These are phyloP conservation scores for Gymnothorax javanicus DNA, from an alignment of 2,797 vertebrate genomes.

Conservation along the genomic window DNA sequence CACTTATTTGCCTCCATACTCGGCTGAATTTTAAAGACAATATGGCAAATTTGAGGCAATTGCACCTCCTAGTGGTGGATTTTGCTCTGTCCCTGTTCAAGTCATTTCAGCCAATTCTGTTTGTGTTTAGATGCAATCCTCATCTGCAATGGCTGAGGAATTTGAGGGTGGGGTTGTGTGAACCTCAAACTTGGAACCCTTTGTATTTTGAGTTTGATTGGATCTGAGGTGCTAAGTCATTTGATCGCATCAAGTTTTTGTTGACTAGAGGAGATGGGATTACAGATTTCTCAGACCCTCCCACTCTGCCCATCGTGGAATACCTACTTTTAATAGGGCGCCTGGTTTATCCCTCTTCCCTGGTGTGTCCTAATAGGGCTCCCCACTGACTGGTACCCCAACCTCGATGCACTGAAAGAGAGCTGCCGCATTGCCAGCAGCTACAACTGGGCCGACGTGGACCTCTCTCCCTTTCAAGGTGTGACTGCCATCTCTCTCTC, in stretches of 20 bases:
- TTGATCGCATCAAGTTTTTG: background rate
- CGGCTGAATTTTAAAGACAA: background rate
- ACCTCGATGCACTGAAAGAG: constrained; percentile 85
- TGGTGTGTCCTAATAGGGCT: constrained; percentile 60
- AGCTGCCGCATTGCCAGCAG: constrained; percentile 86
- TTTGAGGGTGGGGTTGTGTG: background rate
- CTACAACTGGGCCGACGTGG: constrained; percentile 87
- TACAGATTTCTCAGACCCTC: background rate
- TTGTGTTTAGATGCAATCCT: background rate
- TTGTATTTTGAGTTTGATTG: background rate
- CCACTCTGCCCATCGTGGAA: background rate
- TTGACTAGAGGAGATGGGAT: background rate
- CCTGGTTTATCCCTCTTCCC: background rate
- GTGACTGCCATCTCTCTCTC: constrained; percentile 13
- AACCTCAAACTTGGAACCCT: background rate
- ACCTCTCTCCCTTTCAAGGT: constrained; percentile 80
- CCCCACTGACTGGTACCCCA: constrained; percentile 82
- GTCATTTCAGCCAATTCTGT: background rate
- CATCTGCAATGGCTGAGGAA: background rate
- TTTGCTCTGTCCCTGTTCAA: background rate
- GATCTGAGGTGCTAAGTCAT: background rate
- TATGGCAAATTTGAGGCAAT: background rate
- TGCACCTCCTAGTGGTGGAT: constrained; percentile 7
- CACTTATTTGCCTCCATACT: no score
- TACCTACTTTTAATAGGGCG: background rate